These are phyloP conservation scores for Lepidonotus clava DNA, from an alignment of 2,888 invertebrate genomes.

Conservation along the genomic window DNA sequence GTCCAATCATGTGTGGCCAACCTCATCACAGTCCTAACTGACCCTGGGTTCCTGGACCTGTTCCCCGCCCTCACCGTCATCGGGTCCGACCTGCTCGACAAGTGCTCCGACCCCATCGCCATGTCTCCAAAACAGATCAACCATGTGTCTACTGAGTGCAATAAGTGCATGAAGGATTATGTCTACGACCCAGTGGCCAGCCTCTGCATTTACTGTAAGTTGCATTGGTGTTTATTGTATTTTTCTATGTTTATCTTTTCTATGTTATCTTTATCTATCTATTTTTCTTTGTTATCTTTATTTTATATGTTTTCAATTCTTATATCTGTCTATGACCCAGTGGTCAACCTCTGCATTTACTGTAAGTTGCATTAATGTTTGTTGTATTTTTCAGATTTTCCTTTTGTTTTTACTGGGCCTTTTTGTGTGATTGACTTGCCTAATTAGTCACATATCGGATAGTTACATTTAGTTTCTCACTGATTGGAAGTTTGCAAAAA, in stretches of 20 bases:
- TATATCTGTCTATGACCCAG: neutral
- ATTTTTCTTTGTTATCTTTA: neutral
- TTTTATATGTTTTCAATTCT: neutral
- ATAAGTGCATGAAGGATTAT: conserved; percentile 10
- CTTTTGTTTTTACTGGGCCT: neutral
- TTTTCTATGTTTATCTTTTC: neutral
- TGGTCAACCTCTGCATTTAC: neutral
- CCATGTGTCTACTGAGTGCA: conserved; percentile 18
- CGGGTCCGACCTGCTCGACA: neutral
- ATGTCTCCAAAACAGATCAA: conserved; percentile 11
- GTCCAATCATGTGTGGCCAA: neutral
- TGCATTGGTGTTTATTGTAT: neutral
- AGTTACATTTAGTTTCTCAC: no score
- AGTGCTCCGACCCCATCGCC: neutral
- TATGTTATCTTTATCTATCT: neutral
- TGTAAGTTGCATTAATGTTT: conserved; percentile 17
- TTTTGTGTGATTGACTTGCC: neutral
- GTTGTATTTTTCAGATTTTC: neutral
- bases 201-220: conserved; percentile 43
- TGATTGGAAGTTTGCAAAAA: no score
- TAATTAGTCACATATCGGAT: neutral
- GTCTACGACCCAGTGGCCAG: neutral
- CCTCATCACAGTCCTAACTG: neutral
- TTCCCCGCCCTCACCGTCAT: conserved; percentile 35
- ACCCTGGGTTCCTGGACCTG: conserved; percentile 6